A percentile compares a stretch with the other conserved stretches of the same genome.
These are phyloP conservation scores for Cetoscarus ocellatus DNA, from an alignment of 2,797 vertebrate species.

Conservation along the genomic window DNA sequence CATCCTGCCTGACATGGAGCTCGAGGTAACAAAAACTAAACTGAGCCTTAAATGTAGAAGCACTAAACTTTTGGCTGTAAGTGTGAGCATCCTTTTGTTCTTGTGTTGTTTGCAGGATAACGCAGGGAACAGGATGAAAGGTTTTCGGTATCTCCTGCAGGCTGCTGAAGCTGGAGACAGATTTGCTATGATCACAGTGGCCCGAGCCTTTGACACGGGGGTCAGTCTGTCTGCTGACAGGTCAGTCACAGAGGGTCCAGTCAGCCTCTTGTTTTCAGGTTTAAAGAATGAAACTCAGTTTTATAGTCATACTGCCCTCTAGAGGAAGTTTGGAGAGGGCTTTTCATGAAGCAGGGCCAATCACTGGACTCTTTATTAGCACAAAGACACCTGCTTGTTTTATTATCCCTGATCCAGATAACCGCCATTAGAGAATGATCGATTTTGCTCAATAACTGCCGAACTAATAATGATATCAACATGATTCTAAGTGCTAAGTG, in stretches of 20 bases:
- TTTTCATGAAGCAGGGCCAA: too few relatives aligned
- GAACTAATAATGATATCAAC: too few relatives aligned
- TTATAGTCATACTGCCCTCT: slow-evolving; percentile 33
- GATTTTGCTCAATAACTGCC: too few relatives aligned
- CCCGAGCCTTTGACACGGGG: slow-evolving; percentile 92
- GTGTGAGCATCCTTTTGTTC: background rate
- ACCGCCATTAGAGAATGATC: too few relatives aligned
- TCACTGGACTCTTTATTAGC: too few relatives aligned
- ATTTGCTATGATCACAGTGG: slow-evolving; percentile 93
- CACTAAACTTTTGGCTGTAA: background rate
- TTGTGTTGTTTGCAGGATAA: slow-evolving; percentile 83
- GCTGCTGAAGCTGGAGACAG: slow-evolving; percentile 95
- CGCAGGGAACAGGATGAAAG: slow-evolving; percentile 89
- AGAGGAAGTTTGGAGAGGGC: background rate
- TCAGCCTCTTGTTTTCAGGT: background rate
- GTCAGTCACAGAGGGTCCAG: slow-evolving; percentile 73
- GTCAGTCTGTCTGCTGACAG: slow-evolving; percentile 89
- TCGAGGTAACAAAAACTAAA: slow-evolving; percentile 84
- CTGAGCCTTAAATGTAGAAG: background rate
- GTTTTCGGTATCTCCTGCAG: slow-evolving; percentile 91
- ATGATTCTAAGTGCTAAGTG: too few relatives aligned
- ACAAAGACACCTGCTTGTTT: too few relatives aligned
- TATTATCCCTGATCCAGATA: too few relatives aligned
- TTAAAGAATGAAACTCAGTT: background rate
- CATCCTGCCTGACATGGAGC: slow-evolving; percentile 88